Conservation (phyloP, 2,888 invertebrate species). For the Hydropsyche betteni region DNA sequence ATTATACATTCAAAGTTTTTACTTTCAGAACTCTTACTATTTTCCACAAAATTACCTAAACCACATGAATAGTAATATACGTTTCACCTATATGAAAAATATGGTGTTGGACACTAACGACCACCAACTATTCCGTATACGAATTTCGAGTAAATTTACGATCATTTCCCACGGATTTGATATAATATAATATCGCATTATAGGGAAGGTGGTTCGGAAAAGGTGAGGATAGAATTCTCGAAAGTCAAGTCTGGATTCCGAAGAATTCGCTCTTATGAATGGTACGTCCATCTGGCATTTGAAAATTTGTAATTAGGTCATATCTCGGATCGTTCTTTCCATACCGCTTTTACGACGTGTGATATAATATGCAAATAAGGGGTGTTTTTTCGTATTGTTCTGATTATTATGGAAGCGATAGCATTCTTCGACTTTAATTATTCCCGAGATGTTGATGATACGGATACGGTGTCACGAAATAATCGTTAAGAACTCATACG, state of each 20-base stretch:
- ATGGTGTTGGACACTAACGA: too few relatives aligned
- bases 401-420: slow-evolving; percentile 22
- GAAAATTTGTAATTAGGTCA: slow-evolving; percentile 39
- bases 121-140: too few relatives aligned
- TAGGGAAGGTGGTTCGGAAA: not conserved
- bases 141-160: too few relatives aligned
- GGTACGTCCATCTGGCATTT: slow-evolving; percentile 38
- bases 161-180: not conserved
- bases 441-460: slow-evolving; percentile 13
- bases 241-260: not conserved
- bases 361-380: slow-evolving; percentile 35
- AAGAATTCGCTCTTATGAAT: slow-evolving; percentile 39
- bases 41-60: too few relatives aligned
- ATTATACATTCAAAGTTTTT: too few relatives aligned
- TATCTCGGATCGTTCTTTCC: slow-evolving; percentile 18
- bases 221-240: not conserved
- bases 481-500: slow-evolving; percentile 17
- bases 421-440: slow-evolving; percentile 21
- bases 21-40: too few relatives aligned
- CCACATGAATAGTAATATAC: too few relatives aligned
- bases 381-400: slow-evolving; percentile 20
- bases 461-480: slow-evolving; percentile 6
- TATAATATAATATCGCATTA: slow-evolving; percentile 8
- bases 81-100: too few relatives aligned
- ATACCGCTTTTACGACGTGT: slow-evolving; percentile 22